Evolutionary conservation across 2,113 vertebrate species (phyloP), one percentile per base, ranked within the genome.

Genomic region (Dolichotis patagonum): DNA sequence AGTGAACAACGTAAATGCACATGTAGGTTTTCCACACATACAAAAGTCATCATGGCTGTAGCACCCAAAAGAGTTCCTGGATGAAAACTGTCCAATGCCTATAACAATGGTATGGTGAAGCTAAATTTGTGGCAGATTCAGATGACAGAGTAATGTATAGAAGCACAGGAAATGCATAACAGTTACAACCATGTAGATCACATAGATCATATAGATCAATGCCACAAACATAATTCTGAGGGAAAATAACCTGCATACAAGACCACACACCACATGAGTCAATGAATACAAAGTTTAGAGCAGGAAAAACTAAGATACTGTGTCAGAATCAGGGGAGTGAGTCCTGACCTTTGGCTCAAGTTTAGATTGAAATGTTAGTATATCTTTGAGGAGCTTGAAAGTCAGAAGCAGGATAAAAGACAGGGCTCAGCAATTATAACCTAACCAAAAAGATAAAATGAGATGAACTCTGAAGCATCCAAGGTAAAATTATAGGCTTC

Each of bases 341-440:
- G 71, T 7, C 65, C 54, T 56, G 20, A 67, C 32, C 14, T n/a
- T 67, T 35, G 32, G 63, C 11, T 67, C 67, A 32, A 83, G 26
- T 30, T 41, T 80, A 46, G 43, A 41, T 5, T 83, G 35, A 60
- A 83, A 67, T 77, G 65, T 22, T 41, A 88, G 3, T 19, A 20
- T 19, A 85, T 63, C 43, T 85, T 90, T 62, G 58, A 71, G 52
- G 26, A 77, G 41, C 62, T 54, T 80, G 43, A 56, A 94, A 96
- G 54, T 58, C 43, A 75, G 67, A 78, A 90, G 35, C 30, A 91
- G 43, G 7, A 35, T 3, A 5, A 38, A 91, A 75, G 24, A 54
- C 24, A 22, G 56, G 81, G 49, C 52, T 9, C 75, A 30, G 49
- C 46, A 88, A 54, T 35, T 41, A 62, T 26, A 87, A 82, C 22